Evolutionary conservation across 2,888 invertebrate genomes (phyloP).

Genomic region (Rhogogaster chlorosoma): DNA sequence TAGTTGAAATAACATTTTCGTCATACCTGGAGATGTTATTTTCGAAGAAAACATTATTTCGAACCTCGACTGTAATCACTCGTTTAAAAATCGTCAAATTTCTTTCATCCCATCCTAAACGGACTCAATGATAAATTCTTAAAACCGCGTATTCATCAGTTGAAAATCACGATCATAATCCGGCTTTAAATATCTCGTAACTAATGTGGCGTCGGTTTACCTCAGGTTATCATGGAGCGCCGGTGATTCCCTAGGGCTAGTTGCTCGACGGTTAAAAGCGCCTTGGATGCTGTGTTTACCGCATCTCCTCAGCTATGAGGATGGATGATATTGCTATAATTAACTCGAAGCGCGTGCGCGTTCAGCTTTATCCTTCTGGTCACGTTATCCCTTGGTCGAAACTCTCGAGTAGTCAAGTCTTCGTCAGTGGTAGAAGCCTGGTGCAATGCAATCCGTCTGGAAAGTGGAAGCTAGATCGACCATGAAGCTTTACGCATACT

Average conservation of each 20-base stretch:
- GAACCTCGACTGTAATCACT: background rate
- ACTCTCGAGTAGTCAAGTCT: slow-evolving; percentile 15
- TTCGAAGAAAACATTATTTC: too few relatives aligned
- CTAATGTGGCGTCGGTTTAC: background rate
- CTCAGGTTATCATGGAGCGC: slow-evolving; percentile 1
- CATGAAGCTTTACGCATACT: background rate
- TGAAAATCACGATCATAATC: background rate
- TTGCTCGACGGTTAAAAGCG: slow-evolving; percentile 1
- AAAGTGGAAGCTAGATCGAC: background rate
- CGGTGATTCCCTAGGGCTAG: background rate
- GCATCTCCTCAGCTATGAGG: slow-evolving; percentile 13
- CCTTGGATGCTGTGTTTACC: background rate
- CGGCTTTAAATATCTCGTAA: slow-evolving; percentile 19
- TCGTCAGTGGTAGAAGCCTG: background rate
- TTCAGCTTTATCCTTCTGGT: slow-evolving; percentile 14
- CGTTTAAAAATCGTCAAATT: background rate
- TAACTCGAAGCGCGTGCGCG: slow-evolving; percentile 16
- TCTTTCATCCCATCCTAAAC: background rate
- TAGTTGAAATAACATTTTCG: too few relatives aligned
- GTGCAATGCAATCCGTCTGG: background rate
- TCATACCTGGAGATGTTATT: too few relatives aligned
- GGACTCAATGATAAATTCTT: background rate
- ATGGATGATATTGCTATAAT: slow-evolving; percentile 39
- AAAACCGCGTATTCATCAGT: background rate
- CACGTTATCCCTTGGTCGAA: slow-evolving; percentile 14